Conservation (phyloP, 2,888 invertebrate species). For the Amblyjoppa proteus region DNA sequence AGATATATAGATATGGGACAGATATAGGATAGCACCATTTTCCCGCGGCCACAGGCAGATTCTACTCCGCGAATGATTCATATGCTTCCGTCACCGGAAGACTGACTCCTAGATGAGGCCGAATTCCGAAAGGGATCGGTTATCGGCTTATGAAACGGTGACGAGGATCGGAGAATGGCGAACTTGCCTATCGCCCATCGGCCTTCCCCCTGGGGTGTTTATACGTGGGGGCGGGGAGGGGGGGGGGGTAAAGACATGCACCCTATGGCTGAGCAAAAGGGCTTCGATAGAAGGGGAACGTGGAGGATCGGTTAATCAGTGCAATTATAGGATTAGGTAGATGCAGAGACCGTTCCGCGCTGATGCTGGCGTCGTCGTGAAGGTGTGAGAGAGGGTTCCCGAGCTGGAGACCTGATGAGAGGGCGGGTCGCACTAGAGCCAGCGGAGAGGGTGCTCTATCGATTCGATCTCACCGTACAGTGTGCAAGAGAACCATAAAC, state of each 20-base stretch:
- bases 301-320: constrained; percentile 70
- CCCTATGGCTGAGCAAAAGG: constrained; percentile 40
- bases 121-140: constrained; percentile 30
- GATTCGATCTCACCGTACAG: constrained; percentile 73
- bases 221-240: not conserved
- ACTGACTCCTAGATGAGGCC: constrained; percentile 1
- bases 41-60: not conserved
- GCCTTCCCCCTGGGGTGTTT: constrained; percentile 19
- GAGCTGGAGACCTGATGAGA: constrained; percentile 57
- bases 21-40: not conserved
- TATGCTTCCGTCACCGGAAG: not conserved
- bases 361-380: constrained; percentile 43
- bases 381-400: constrained; percentile 31
- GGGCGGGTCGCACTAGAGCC: constrained; percentile 38
- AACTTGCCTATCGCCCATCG: constrained; percentile 4
- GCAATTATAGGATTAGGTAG: constrained; percentile 73
- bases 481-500: constrained; percentile 55
- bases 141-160: constrained; percentile 54
- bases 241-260: constrained; percentile 17
- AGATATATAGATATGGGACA: not conserved
- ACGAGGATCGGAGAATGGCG: constrained; percentile 23
- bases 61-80: not conserved
- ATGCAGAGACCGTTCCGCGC: constrained; percentile 66
- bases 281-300: constrained; percentile 50
- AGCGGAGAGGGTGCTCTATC: constrained; percentile 68